Conservation (phyloP, 2,797 vertebrate species). For the Cuculus canorus region DNA sequence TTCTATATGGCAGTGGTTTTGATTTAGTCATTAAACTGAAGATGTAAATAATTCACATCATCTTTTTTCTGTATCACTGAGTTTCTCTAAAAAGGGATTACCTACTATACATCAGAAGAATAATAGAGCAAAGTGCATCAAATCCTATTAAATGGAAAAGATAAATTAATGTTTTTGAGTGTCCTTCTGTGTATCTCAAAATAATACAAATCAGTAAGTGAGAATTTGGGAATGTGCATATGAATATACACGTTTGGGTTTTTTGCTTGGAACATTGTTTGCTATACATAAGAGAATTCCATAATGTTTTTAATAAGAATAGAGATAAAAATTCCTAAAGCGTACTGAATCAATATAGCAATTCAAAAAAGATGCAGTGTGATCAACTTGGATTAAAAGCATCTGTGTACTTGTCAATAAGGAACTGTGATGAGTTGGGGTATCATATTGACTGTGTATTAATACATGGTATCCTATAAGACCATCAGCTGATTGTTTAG, state of each 20-base stretch:
- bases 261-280: background rate
- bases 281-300: constrained; percentile 2
- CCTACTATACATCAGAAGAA: background rate
- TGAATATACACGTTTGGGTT: background rate
- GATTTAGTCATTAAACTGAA: background rate
- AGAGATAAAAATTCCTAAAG: constrained; percentile 81
- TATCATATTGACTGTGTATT: constrained; percentile 90
- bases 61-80: background rate
- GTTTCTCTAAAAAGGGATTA: background rate
- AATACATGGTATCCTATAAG: constrained; percentile 88
- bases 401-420: constrained; percentile 85
- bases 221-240: background rate
- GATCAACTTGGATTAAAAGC: constrained; percentile 85
- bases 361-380: constrained; percentile 82
- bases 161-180: background rate
- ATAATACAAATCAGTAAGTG: background rate
- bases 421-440: constrained; percentile 76
- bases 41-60: background rate
- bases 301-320: constrained; percentile 49
- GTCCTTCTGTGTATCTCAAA: background rate
- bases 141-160: background rate
- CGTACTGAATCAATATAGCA: constrained; percentile 77
- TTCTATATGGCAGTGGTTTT: background rate
- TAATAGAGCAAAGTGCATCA: background rate
- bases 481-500: constrained; percentile 94